Evolutionary conservation across 2,797 vertebrate species (phyloP).

Genomic region (Phoeniculus purpureus): DNA sequence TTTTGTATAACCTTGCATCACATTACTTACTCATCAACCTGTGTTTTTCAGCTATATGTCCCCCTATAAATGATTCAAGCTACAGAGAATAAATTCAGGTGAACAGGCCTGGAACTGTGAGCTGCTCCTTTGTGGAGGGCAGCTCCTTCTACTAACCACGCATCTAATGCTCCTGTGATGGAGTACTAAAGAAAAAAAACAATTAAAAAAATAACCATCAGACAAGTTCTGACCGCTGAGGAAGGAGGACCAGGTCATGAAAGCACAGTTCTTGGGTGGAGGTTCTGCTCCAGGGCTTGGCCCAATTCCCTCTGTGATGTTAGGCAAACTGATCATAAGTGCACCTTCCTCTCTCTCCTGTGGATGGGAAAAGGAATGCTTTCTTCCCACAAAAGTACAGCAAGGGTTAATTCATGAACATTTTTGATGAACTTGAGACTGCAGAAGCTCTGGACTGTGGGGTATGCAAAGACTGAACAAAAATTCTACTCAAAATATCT

Average conservation of each 20-base stretch:
- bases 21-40: background rate
- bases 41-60: conserved; percentile 3
- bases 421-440: background rate
- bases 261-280: background rate
- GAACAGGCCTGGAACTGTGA: background rate
- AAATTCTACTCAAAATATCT: conserved; percentile 43
- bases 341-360: background rate
- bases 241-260: background rate
- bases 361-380: background rate
- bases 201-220: background rate
- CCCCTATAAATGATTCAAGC: conserved; percentile 1
- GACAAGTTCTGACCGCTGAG: background rate
- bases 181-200: background rate
- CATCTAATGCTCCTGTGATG: background rate
- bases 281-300: background rate
- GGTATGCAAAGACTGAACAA: background rate
- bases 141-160: background rate
- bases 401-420: conserved; percentile 28
- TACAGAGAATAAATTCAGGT: background rate
- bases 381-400: background rate
- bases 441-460: background rate
- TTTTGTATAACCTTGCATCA: background rate
- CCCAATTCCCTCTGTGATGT: background rate
- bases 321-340: background rate
- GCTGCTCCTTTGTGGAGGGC: background rate